Base-by-base conservation (phyloP, 2,113 vertebrate species). In the Chamaetylas fuelleborni region DNA sequence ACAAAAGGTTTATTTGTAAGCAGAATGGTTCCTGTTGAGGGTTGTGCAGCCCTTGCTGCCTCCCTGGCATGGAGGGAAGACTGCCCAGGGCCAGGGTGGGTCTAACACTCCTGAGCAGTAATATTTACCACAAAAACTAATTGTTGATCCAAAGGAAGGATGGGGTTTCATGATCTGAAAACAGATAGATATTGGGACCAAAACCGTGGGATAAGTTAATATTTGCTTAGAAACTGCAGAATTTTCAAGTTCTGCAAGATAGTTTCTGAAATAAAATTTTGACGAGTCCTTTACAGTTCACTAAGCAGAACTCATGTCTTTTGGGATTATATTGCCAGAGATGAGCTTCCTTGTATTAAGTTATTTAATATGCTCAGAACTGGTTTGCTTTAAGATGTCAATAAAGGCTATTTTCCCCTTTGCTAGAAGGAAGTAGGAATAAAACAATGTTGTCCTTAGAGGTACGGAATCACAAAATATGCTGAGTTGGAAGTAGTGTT, bases 261-360 rank as follows among this genome's bases (percentile, higher is more conserved):
- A 76, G 31, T 70, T 94, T 81, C 79, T 89, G 38, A 80, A 89
- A 86, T 88, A 91, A 92, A 93, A 80, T 70, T 51, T 92, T 82
- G 54, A 83, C 7, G 18, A 85, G 60, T 72, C n/a, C n/a, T 53
- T 86, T 72, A 91, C 33, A 64, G 79, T 36, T 95, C 40, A 45
- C 67, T 71, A 66, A 69, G 42, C 45, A 54, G 66, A 78, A 67
- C 66, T 92, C 16, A 7, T 66, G 71, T 78, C 89, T 90, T 6
- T 50, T 91, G 58, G 87, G 87, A 60, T 78, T 96, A 74, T 54
- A 56, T 43, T 88, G 66, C 51, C 24, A 58, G 74, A 57, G 47
- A 86, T 67, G 67, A 82, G 23, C 48, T 90, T 83, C 36, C 36
- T 42, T 85, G 33, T 56, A 70, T 62, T 81, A 38, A 72, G 53